Conservation (phyloP, 2,888 invertebrate species). For the Sceliomorpha sp. region DNA sequence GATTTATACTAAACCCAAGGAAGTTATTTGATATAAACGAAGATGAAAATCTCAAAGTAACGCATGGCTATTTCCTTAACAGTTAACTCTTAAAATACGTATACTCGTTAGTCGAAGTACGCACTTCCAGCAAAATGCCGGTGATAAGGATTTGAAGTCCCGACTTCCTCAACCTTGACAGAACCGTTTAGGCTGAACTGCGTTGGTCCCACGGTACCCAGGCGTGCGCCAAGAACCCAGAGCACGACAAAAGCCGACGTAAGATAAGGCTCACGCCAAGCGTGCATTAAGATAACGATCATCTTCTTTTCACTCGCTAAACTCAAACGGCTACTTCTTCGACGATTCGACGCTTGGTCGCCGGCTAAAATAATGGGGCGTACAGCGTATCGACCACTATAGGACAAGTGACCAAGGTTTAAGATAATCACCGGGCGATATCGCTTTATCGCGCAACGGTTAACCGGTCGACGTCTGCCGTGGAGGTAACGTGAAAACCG, state of each 20-base stretch:
- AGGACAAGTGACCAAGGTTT: slow-evolving; percentile 40
- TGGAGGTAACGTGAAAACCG: background rate
- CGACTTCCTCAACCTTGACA: slow-evolving; percentile 58
- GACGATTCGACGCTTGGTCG: slow-evolving; percentile 31
- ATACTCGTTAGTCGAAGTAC: too few relatives aligned
- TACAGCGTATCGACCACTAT: slow-evolving; percentile 16
- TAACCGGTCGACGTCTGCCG: background rate
- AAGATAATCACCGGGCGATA: slow-evolving; percentile 47
- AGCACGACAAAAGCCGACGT: slow-evolving; percentile 31
- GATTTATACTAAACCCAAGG: too few relatives aligned
- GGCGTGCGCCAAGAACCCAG: slow-evolving; percentile 36
- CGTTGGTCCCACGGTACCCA: slow-evolving; percentile 14
- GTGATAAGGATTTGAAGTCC: too few relatives aligned
- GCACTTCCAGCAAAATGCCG: too few relatives aligned
- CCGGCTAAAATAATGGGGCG: slow-evolving; percentile 32
- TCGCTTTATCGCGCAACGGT: slow-evolving; percentile 24
- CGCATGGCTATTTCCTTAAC: too few relatives aligned
- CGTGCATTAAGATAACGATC: slow-evolving; percentile 69
- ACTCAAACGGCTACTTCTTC: slow-evolving; percentile 37
- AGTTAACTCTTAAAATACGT: too few relatives aligned
- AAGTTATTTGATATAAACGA: too few relatives aligned
- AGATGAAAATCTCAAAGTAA: too few relatives aligned
- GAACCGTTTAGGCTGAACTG: slow-evolving; percentile 6
- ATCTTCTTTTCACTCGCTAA: slow-evolving; percentile 37
- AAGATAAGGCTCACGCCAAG: slow-evolving; percentile 73